Evolutionary conservation across 2,888 invertebrate genomes (phyloP).

Genomic region (Tyria jacobaeae): DNA sequence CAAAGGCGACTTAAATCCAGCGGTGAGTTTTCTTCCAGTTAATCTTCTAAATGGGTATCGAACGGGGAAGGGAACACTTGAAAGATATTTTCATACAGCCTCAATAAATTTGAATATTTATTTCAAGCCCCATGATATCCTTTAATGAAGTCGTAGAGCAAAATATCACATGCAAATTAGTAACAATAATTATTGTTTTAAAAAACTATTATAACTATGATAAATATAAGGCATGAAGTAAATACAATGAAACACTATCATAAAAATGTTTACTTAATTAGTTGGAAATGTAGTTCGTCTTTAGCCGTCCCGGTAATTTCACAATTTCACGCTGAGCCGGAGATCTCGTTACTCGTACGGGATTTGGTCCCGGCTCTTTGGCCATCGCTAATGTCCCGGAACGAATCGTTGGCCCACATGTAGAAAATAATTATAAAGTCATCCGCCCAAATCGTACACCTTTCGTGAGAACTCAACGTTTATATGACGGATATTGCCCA

Average conservation of each 20-base stretch:
- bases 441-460: constrained; percentile 64
- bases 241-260: constrained; percentile 3
- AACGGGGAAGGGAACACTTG: background rate
- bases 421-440: constrained; percentile 81
- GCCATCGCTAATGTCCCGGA: constrained; percentile 78
- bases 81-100: too few relatives aligned
- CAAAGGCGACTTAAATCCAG: too few relatives aligned
- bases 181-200: too few relatives aligned
- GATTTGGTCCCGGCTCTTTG: constrained; percentile 70
- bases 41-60: too few relatives aligned
- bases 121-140: too few relatives aligned
- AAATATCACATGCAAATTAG: too few relatives aligned
- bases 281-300: constrained; percentile 55
- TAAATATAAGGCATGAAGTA: background rate
- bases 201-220: background rate
- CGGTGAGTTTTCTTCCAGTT: too few relatives aligned
- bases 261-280: constrained; percentile 40
- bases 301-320: constrained; percentile 73
- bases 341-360: constrained; percentile 78
- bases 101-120: too few relatives aligned
- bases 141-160: too few relatives aligned
- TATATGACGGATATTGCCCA: constrained; percentile 66
- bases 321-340: constrained; percentile 83
- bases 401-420: constrained; percentile 78
- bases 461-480: constrained; percentile 70